Evolutionary conservation across 1,140 invertebrate genomes (phyloP).

Genomic region (Drosophila insularis): DNA sequence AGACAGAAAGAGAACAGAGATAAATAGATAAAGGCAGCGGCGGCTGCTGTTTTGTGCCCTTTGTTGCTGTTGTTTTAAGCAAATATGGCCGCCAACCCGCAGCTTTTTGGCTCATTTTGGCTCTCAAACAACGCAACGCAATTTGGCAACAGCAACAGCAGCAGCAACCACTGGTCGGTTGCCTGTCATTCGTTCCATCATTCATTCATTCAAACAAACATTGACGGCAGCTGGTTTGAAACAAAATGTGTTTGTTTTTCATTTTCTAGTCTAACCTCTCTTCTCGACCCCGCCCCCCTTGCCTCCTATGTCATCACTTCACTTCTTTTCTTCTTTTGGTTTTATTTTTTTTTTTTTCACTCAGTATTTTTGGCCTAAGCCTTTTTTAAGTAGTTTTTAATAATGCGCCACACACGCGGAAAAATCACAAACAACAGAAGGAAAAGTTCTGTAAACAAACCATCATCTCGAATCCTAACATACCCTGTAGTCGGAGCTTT

Average conservation of each 20-base stretch:
- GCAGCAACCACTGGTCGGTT: constrained; percentile 24
- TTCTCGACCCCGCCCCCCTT: background rate
- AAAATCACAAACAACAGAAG: constrained; percentile 48
- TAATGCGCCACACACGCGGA: constrained; percentile 68
- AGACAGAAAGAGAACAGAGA: constrained; percentile 16
- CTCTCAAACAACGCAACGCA: constrained; percentile 48
- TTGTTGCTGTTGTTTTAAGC: constrained; percentile 42
- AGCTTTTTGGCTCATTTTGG: constrained; percentile 66
- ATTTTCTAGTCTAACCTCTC: constrained; percentile 50
- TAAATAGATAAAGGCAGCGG: background rate
- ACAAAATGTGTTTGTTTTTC: constrained; percentile 73
- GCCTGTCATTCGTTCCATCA: constrained; percentile 63
- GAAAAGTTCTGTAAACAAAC: constrained; percentile 34
- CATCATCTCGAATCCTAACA: background rate
- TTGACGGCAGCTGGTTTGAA: constrained; percentile 64
- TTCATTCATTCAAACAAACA: constrained; percentile 71
- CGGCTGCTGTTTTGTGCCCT: constrained; percentile 3
- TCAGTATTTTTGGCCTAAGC: constrained; percentile 35
- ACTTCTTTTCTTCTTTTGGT: constrained; percentile 13
- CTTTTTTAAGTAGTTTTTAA: constrained; percentile 75
- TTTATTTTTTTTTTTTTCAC: constrained; percentile 27
- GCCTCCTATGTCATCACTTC: background rate
- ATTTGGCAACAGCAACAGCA: constrained; percentile 49
- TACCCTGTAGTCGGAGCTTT: background rate
- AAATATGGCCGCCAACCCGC: constrained; percentile 60